These are phyloP conservation scores for Leuciscus idus DNA, from an alignment of 2,113 vertebrate genomes.

Conservation along the genomic window DNA sequence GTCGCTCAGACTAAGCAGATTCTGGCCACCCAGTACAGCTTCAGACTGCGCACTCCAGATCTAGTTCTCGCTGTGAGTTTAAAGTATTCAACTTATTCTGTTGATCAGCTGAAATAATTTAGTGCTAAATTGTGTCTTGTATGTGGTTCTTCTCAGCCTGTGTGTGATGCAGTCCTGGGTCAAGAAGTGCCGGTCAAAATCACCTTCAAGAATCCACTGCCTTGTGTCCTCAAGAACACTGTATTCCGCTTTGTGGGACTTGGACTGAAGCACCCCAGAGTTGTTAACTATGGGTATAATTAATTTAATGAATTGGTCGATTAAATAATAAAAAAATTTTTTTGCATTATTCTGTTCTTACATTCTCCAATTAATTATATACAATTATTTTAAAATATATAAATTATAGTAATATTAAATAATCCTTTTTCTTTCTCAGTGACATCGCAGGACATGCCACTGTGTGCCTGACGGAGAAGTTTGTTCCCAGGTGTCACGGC, in stretches of 20 bases:
- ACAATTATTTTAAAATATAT: neutral
- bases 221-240: neutral
- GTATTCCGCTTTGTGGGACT: constrained; percentile 23
- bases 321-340: neutral
- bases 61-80: constrained; percentile 69
- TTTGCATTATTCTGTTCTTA: neutral
- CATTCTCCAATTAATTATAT: neutral
- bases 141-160: constrained; percentile 17
- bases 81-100: neutral
- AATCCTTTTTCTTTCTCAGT: neutral
- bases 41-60: constrained; percentile 82
- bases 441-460: constrained; percentile 8
- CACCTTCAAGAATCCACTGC: constrained; percentile 33
- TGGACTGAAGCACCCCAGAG: constrained; percentile 15
- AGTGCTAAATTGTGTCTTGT: neutral
- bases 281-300: constrained; percentile 16
- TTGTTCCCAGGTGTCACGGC: constrained; percentile 77
- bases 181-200: constrained; percentile 14
- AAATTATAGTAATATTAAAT: neutral
- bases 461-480: constrained; percentile 69
- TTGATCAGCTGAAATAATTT: neutral
- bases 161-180: neutral
- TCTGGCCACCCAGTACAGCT: constrained; percentile 85
- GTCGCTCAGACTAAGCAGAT: constrained; percentile 82
- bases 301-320: neutral